Percentiles rank a stretch among this genome's conserved stretches.
Evolutionary conservation across 2,113 vertebrate species (phyloP).

Genomic region (Poeciliopsis turrubarensis): DNA sequence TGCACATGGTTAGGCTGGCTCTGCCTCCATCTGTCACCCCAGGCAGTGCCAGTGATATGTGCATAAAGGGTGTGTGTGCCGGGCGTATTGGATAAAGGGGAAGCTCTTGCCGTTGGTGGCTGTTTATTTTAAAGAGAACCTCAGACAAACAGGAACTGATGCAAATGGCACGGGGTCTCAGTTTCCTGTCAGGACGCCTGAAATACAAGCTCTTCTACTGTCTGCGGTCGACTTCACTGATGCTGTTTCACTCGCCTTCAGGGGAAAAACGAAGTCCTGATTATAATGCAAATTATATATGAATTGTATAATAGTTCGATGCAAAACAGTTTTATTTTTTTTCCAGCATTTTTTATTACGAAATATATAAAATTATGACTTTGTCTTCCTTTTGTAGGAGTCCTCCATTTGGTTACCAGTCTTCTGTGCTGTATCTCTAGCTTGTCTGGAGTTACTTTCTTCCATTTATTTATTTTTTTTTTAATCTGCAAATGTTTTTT

Average conservation of each 20-base stretch:
- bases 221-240: too few species aligned
- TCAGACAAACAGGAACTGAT: not conserved
- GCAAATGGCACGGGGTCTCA: too few species aligned
- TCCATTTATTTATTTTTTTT: not conserved
- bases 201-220: not conserved
- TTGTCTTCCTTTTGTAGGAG: too few species aligned
- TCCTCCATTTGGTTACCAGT: not conserved
- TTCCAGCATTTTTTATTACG: not conserved
- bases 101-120: not conserved
- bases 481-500: not conserved
- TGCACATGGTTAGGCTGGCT: too few species aligned
- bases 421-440: not conserved
- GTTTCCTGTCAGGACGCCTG: not conserved
- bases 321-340: not conserved
- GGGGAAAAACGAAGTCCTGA: not conserved
- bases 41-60: not conserved
- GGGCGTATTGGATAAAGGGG: not conserved
- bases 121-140: not conserved
- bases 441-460: not conserved
- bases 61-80: not conserved
- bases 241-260: not conserved
- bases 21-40: not conserved
- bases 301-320: too few species aligned
- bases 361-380: not conserved
- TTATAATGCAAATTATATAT: too few species aligned